Conservation (phyloP, 2,888 invertebrate genomes). For the Callyntrura sp. region DNA sequence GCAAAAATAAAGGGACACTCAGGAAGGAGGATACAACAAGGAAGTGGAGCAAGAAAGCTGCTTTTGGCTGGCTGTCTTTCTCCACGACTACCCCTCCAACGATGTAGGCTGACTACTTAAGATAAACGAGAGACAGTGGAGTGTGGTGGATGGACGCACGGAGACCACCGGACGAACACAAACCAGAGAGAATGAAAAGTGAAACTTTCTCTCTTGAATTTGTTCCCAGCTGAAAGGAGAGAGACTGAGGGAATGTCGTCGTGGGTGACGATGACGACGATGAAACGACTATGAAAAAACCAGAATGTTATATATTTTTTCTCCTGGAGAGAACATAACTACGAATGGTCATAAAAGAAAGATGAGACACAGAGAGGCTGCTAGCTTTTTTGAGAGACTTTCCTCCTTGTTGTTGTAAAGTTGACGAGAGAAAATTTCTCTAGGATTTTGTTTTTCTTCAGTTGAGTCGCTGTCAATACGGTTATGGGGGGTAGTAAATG, state of each 20-base stretch:
- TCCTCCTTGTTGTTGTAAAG: neutral
- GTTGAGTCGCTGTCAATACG: constrained; percentile 25
- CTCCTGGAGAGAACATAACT: neutral
- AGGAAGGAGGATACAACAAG: constrained; percentile 34
- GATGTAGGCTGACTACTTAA: neutral
- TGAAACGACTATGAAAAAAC: neutral
- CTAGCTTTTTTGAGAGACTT: neutral
- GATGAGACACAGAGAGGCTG: constrained; percentile 17
- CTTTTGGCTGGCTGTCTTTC: no score
- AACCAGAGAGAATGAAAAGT: constrained; percentile 30
- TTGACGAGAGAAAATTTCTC: neutral
- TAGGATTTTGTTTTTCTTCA: neutral
- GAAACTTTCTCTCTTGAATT: neutral
- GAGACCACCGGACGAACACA: no score
- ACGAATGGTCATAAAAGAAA: constrained; percentile 30
- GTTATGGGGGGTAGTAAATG: neutral
- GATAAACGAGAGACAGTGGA: constrained; percentile 3
- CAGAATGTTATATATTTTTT: constrained; percentile 5
- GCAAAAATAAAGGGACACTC: constrained; percentile 15
- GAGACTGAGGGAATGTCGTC: neutral
- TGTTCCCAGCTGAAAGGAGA: neutral
- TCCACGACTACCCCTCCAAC: no score
- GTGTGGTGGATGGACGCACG: neutral
- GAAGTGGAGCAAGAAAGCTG: constrained; percentile 45
- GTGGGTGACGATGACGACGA: neutral